These are phyloP conservation scores for Gastrophysa polygoni DNA, from an alignment of 2,888 invertebrate genomes.

Conservation along the genomic window DNA sequence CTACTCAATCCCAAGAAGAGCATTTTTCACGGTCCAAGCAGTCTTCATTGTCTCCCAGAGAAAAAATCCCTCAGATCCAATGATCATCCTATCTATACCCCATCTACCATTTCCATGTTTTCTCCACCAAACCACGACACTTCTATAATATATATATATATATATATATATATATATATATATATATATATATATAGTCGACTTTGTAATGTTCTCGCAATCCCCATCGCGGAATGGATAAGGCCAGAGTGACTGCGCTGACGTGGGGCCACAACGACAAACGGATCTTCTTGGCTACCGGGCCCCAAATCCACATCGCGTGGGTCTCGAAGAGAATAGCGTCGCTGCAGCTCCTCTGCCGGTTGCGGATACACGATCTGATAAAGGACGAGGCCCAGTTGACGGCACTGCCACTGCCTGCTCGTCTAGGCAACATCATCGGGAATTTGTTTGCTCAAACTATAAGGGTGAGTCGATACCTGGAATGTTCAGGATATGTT, in stretches of 20 bases:
- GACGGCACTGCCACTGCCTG: slow-evolving; percentile 83
- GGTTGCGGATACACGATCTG: slow-evolving; percentile 79
- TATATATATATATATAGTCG: too few species aligned
- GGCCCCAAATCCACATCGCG: slow-evolving; percentile 89
- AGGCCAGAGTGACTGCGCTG: slow-evolving; percentile 88
- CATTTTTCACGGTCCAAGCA: too few species aligned
- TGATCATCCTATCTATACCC: too few species aligned
- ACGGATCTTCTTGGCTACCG: slow-evolving; percentile 91
- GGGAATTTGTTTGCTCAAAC: slow-evolving; percentile 91
- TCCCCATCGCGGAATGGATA: slow-evolving; percentile 42
- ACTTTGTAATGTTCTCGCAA: too few species aligned
- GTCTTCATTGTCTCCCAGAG: too few species aligned
- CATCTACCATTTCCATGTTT: too few species aligned
- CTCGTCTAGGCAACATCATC: slow-evolving; percentile 82
- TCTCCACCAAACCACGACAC: too few species aligned
- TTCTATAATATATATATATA: too few species aligned
- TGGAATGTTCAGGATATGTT: too few species aligned
- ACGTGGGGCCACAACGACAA: slow-evolving; percentile 99
- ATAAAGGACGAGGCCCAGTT: slow-evolving; percentile 77
- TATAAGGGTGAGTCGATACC: slow-evolving; percentile 76
- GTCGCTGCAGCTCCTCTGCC: slow-evolving; percentile 86
- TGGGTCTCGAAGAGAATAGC: slow-evolving; percentile 92
- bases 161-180: too few species aligned
- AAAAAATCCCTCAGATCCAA: too few species aligned
- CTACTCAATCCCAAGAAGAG: too few species aligned